Evolutionary conservation across 2,797 vertebrate species (phyloP).

Genomic region (Phrynocephalus forsythii): DNA sequence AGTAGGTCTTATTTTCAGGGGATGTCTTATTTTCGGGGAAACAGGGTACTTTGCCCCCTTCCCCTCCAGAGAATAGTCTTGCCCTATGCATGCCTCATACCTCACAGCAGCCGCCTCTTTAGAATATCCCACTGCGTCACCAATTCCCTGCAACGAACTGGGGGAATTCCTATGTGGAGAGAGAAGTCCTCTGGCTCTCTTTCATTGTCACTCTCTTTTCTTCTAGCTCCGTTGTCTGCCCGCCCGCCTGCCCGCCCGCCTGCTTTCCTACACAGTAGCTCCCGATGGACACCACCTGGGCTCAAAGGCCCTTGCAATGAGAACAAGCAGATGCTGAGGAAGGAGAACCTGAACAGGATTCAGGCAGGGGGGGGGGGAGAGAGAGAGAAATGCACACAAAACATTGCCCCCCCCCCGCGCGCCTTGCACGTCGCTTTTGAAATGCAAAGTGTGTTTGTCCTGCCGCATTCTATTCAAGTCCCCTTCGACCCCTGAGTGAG

Average conservation of each 20-base stretch:
- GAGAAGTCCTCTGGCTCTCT: background rate
- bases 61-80: background rate
- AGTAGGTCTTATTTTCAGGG: too few relatives aligned
- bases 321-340: background rate
- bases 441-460: background rate
- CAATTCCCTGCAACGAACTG: background rate
- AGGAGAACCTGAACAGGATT: background rate
- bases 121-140: background rate
- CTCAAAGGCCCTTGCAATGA: background rate
- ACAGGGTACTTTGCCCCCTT: too few relatives aligned
- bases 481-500: background rate
- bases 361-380: fast-evolving
- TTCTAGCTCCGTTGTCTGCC: background rate
- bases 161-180: background rate
- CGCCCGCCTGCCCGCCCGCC: background rate
- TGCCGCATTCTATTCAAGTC: slow-evolving; percentile 1
- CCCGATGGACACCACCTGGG: background rate
- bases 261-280: fast-evolving
- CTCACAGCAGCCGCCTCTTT: background rate
- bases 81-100: background rate
- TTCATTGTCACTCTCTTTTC: background rate
- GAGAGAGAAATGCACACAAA: background rate
- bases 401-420: background rate
- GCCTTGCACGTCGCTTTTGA: background rate
- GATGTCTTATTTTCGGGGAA: too few relatives aligned